Evolutionary conservation across 2,797 vertebrate species (phyloP).

Genomic region (Telmatherina bonti): DNA sequence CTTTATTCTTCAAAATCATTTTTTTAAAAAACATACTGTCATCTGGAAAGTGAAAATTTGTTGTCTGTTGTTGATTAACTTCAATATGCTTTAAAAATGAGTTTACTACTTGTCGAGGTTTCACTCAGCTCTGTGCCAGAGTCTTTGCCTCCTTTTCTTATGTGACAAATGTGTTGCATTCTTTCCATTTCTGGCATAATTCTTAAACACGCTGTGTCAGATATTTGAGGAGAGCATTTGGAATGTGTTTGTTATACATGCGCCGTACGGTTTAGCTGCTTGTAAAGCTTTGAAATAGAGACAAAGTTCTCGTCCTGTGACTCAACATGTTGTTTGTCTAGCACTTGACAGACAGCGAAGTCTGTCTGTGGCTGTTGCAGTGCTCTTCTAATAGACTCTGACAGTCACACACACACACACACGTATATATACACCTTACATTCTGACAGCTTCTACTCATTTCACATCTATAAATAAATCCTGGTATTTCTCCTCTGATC

Average conservation of each 20-base stretch:
- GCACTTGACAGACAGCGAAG: slow-evolving; percentile 58
- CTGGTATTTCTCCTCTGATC: slow-evolving; percentile 51
- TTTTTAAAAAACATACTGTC: no score
- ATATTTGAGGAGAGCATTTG: not conserved
- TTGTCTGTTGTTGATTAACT: no score
- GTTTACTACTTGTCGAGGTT: not conserved
- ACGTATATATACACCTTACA: slow-evolving; percentile 20
- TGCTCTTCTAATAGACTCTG: slow-evolving; percentile 55
- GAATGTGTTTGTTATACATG: not conserved
- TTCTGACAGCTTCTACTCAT: slow-evolving; percentile 42
- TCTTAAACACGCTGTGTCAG: not conserved
- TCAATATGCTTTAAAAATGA: not conserved
- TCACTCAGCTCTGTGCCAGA: not conserved
- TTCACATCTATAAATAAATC: slow-evolving; percentile 77
- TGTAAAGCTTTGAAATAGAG: slow-evolving; percentile 27
- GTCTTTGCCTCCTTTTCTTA: not conserved
- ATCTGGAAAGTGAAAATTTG: no score
- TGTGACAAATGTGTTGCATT: not conserved
- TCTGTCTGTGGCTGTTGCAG: slow-evolving; percentile 42
- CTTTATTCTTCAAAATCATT: no score
- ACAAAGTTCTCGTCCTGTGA: slow-evolving; percentile 33
- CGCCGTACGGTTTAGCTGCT: slow-evolving; percentile 4
- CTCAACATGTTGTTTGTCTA: slow-evolving; percentile 64
- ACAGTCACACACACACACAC: slow-evolving; percentile 21
- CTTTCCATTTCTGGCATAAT: no score